Percentiles rank a stretch among this genome's conserved stretches.
Conservation (phyloP, 2,888 invertebrate genomes). For the Melipona beecheii region DNA sequence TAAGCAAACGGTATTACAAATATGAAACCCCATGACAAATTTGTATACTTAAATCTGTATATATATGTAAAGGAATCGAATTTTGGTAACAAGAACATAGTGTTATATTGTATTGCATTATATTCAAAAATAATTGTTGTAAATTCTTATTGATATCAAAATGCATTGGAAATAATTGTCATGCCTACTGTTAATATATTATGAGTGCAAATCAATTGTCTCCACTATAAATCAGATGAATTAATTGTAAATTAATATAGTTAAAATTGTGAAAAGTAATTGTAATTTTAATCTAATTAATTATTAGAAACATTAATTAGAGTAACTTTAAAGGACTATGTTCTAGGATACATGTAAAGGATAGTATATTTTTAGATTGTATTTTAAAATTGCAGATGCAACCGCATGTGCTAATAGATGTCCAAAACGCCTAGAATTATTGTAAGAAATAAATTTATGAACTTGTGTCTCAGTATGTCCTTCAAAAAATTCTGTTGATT, state of each 20-base stretch:
- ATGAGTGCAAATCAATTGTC: slow-evolving; percentile 47
- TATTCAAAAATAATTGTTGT: slow-evolving; percentile 42
- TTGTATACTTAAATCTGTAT: slow-evolving; percentile 39
- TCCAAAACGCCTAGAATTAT: slow-evolving; percentile 75
- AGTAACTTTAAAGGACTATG: slow-evolving; percentile 55
- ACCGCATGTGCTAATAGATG: slow-evolving; percentile 70
- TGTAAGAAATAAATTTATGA: slow-evolving; percentile 78
- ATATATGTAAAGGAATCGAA: slow-evolving; percentile 32
- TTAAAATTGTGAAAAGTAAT: slow-evolving; percentile 36
- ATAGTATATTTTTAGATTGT: slow-evolving; percentile 83
- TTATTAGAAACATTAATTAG: slow-evolving; percentile 41
- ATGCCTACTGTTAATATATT: slow-evolving; percentile 46
- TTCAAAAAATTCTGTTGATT: slow-evolving; percentile 21
- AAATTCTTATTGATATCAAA: slow-evolving; percentile 48
- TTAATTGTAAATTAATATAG: slow-evolving; percentile 60
- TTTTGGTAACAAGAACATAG: slow-evolving; percentile 42
- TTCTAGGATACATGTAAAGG: slow-evolving; percentile 68
- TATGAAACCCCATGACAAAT: slow-evolving; percentile 59
- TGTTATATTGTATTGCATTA: slow-evolving; percentile 50
- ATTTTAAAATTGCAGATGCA: slow-evolving; percentile 78
- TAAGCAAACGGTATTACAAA: slow-evolving; percentile 36
- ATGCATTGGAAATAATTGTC: slow-evolving; percentile 40
- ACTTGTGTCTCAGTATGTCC: slow-evolving; percentile 69
- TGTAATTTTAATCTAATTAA: slow-evolving; percentile 37
- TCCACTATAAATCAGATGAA: slow-evolving; percentile 27